Evolutionary conservation across 35 echinoderm and acorn worm genomes (phyloP).

Genomic region (Strongylocentrotus purpuratus): DNA sequence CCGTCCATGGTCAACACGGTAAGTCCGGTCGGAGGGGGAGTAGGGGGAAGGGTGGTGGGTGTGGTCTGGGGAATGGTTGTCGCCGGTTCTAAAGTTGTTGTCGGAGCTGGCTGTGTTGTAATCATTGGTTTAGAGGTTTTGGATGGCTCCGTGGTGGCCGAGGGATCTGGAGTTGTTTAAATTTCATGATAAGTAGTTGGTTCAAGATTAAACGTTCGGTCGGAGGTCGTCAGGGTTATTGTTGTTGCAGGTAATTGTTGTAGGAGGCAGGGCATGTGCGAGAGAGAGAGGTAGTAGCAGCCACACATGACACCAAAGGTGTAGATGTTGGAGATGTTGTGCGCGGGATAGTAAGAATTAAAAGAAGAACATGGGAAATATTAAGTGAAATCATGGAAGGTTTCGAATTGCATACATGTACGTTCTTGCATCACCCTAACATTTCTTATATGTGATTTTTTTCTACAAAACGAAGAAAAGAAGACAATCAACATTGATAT

Average conservation of each 20-base stretch:
- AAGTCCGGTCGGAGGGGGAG: constrained; percentile 56
- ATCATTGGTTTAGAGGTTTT: background rate
- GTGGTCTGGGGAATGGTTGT: background rate
- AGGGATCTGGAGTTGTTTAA: constrained; percentile 1
- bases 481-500: too few relatives aligned
- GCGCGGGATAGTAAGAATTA: too few relatives aligned
- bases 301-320: too few relatives aligned
- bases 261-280: constrained; percentile 23
- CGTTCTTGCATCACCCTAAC: too few relatives aligned
- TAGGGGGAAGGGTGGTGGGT: background rate
- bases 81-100: background rate
- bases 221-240: background rate
- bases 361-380: too few relatives aligned
- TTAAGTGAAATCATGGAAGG: too few relatives aligned
- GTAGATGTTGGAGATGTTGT: too few relatives aligned
- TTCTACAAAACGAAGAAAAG: too few relatives aligned
- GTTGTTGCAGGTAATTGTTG: constrained; percentile 31
- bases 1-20: constrained; percentile 22
- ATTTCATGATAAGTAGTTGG: background rate
- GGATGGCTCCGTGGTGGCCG: constrained; percentile 32
- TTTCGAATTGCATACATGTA: too few relatives aligned
- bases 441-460: too few relatives aligned
- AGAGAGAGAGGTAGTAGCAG: background rate
- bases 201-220: background rate
- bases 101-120: constrained; percentile 17